phyloP scores from a whole-genome alignment of 2,113 vertebrate genomes.

The Mus musculus region GRCm39 chr7:120554001-120554500 shows the following conservation, averaged over 20 bases:
- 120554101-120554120: background rate
- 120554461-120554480: too few species aligned
- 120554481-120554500: too few species aligned
- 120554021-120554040: background rate
- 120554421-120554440: background rate
- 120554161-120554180: background rate
- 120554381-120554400: background rate
- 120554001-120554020: background rate
- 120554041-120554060: background rate
- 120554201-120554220: background rate
- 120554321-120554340: background rate
- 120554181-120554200: background rate
- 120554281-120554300: background rate
- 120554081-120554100: too few species aligned
- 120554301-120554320: background rate
- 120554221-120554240: background rate
- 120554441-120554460: too few species aligned
- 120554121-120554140: background rate
- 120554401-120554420: too few species aligned
- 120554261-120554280: background rate
- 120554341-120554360: background rate
- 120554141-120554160: background rate
- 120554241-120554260: background rate
- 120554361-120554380: background rate
- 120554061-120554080: background rate